phyloP scores from a whole-genome alignment of 1,140 invertebrate species.

The Neuroterus valhalla region DNA sequence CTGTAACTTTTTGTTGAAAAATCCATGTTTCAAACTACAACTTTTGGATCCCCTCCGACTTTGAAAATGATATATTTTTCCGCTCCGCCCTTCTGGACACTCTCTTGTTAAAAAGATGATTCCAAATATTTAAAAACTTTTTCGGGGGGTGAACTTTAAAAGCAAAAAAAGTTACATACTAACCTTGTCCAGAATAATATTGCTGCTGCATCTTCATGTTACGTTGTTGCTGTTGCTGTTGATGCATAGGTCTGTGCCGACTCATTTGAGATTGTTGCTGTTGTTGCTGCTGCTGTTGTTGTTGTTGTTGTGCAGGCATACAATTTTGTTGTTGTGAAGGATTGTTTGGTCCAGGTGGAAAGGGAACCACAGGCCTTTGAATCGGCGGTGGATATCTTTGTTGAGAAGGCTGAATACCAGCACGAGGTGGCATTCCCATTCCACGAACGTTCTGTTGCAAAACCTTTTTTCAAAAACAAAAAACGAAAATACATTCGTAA shows the following conservation, averaged over 20 bases:
- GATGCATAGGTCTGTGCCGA: slow-evolving; percentile 72
- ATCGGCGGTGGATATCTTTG: slow-evolving; percentile 74
- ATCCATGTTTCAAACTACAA: too few species aligned
- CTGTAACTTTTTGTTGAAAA: too few species aligned
- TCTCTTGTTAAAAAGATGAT: too few species aligned
- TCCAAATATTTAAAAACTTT: background rate
- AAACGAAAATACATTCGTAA: background rate
- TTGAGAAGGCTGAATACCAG: slow-evolving; percentile 70
- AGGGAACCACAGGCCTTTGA: slow-evolving; percentile 72
- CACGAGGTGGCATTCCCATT: slow-evolving; percentile 72
- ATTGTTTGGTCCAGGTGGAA: slow-evolving; percentile 72
- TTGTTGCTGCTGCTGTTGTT: slow-evolving; percentile 63
- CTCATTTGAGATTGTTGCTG: slow-evolving; percentile 70
- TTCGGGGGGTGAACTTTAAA: too few species aligned
- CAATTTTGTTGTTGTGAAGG: slow-evolving; percentile 69
- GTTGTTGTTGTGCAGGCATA: slow-evolving; percentile 60
- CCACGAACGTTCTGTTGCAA: slow-evolving; percentile 73
- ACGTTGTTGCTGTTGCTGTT: slow-evolving; percentile 68
- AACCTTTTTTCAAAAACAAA: slow-evolving; percentile 52
- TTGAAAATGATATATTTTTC: too few species aligned
- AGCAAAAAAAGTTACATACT: slow-evolving; percentile 37
- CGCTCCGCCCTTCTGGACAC: too few species aligned
- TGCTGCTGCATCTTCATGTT: slow-evolving; percentile 73
- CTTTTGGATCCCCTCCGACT: too few species aligned
- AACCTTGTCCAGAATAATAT: slow-evolving; percentile 73